These are phyloP conservation scores for Drosophila quadrilineata DNA, from an alignment of 1,140 invertebrate species.

Conservation along the genomic window DNA sequence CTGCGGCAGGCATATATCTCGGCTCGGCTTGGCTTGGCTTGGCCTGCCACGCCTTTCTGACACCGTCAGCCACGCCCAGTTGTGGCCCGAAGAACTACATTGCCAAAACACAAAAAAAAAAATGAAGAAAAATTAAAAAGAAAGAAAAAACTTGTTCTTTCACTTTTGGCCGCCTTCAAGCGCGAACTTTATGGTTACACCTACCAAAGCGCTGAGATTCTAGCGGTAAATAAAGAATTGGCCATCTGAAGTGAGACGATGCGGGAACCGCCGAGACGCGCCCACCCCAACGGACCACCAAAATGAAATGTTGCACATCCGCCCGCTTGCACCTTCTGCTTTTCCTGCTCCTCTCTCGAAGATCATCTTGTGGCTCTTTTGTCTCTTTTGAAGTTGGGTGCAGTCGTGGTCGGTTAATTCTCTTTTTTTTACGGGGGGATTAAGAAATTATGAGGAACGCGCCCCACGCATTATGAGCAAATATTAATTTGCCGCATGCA, in stretches of 20 bases:
- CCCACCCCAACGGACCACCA: conserved; percentile 55
- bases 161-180: conserved; percentile 66
- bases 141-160: conserved; percentile 78
- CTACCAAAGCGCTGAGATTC: conserved; percentile 56
- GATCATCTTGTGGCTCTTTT: conserved; percentile 6
- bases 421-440: too few species aligned
- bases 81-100: background rate
- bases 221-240: conserved; percentile 76
- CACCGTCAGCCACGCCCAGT: conserved; percentile 22
- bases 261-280: too few species aligned
- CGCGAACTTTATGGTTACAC: conserved; percentile 80
- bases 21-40: background rate
- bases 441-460: conserved; percentile 64
- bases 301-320: conserved; percentile 50
- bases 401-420: too few species aligned
- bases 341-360: background rate
- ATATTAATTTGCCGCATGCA: conserved; percentile 59
- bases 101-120: too few species aligned
- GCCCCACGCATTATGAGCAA: conserved; percentile 65
- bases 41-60: conserved; percentile 22
- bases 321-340: background rate
- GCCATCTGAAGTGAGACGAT: too few species aligned
- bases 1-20: background rate
- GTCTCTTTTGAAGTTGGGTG: conserved; percentile 23
- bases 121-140: too few species aligned